Evolutionary conservation across 2,797 vertebrate genomes (phyloP).

Genomic region (Sternotherus odoratus): DNA sequence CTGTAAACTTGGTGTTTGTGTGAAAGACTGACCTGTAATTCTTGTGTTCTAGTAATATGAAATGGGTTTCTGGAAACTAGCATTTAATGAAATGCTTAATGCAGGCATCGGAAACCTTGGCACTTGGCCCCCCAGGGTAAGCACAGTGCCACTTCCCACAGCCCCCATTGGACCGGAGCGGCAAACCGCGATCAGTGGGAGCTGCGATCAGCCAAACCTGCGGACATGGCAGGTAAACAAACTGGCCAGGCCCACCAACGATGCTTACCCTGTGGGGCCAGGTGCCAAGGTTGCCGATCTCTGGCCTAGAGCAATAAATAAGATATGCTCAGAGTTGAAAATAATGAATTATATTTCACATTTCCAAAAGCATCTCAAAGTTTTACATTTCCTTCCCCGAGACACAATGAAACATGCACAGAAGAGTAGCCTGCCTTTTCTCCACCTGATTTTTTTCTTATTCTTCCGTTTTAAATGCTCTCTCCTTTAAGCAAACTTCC

Average conservation of each 20-base stretch:
- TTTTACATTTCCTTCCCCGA: slow-evolving; percentile 26
- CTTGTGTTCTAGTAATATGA: neutral
- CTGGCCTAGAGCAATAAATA: neutral
- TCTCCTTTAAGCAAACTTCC: neutral
- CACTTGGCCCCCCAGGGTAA: too few species aligned
- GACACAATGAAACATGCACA: slow-evolving; percentile 14
- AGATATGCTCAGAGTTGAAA: neutral
- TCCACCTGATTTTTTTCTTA: slow-evolving; percentile 8
- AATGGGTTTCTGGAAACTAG: neutral
- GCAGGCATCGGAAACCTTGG: too few species aligned
- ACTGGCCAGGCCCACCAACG: too few species aligned
- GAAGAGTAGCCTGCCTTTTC: neutral
- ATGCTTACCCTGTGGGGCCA: too few species aligned
- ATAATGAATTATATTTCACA: neutral
- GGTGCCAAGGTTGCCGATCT: too few species aligned
- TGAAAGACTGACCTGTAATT: neutral
- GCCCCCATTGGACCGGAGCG: too few species aligned
- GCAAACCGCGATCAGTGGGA: too few species aligned
- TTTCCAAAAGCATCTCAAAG: neutral
- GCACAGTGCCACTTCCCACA: too few species aligned
- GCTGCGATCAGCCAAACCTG: too few species aligned
- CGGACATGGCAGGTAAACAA: too few species aligned
- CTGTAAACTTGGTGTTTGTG: neutral
- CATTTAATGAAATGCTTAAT: slow-evolving; percentile 18
- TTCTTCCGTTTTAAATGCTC: slow-evolving; percentile 6